Evolutionary conservation across 2,113 vertebrate species (phyloP).

Genomic region (Hemiscyllium ocellatum): DNA sequence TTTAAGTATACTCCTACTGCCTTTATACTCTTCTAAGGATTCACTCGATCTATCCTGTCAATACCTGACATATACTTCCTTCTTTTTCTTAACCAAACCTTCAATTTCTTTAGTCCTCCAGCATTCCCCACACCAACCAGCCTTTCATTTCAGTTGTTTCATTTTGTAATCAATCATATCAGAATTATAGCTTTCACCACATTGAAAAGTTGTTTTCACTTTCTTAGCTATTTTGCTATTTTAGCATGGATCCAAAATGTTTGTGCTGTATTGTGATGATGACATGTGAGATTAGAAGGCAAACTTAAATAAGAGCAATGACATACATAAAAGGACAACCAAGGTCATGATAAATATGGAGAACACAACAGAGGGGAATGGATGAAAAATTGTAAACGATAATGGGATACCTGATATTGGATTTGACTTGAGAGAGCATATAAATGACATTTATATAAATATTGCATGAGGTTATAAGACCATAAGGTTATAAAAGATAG

Average conservation of each 20-base stretch:
- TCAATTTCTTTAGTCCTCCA: too few species aligned
- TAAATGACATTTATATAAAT: not conserved
- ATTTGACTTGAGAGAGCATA: not conserved
- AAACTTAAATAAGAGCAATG: not conserved
- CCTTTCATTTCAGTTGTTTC: not conserved
- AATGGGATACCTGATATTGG: not conserved
- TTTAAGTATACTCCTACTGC: too few species aligned
- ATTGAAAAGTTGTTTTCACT: not conserved
- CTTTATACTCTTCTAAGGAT: too few species aligned
- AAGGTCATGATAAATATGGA: not conserved
- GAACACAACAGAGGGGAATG: not conserved
- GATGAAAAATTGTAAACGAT: not conserved
- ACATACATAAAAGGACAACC: not conserved
- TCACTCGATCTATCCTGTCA: too few species aligned
- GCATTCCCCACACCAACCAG: too few species aligned
- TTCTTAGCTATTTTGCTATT: not conserved
- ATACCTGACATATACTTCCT: too few species aligned
- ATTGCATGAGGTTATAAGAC: not conserved
- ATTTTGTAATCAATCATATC: constrained; percentile 1
- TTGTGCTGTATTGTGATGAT: not conserved
- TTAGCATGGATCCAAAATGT: not conserved
- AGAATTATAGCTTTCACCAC: not conserved
- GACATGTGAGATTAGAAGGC: not conserved
- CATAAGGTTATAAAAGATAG: too few species aligned
- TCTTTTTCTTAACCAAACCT: too few species aligned